phyloP scores from a whole-genome alignment of 2,888 invertebrate genomes.

The Lottia scabra region DNA sequence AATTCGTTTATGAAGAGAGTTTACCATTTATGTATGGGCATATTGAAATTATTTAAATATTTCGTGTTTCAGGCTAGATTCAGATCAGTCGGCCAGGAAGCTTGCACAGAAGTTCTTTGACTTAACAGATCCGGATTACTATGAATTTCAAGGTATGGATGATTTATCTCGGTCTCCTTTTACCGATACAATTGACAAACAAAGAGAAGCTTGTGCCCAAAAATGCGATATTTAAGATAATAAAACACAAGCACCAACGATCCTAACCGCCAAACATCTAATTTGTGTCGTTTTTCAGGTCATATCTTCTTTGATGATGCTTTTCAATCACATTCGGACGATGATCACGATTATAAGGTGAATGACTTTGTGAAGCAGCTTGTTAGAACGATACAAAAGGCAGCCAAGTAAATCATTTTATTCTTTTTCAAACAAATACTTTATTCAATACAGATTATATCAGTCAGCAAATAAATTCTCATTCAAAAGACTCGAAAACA shows the following conservation, averaged over 20 bases:
- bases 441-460: too few species aligned
- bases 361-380: constrained; percentile 95
- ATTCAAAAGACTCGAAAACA: too few species aligned
- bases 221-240: not conserved
- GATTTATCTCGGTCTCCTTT: not conserved
- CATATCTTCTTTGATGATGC: constrained; percentile 99
- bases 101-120: constrained; percentile 84
- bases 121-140: constrained; percentile 87
- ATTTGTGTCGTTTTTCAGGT: constrained; percentile 76
- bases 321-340: constrained; percentile 88
- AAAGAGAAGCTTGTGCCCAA: too few species aligned
- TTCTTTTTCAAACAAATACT: too few species aligned
- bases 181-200: not conserved
- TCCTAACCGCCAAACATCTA: too few species aligned
- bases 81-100: constrained; percentile 87
- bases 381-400: constrained; percentile 90
- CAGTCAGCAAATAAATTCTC: too few species aligned
- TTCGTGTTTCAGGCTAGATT: constrained; percentile 81
- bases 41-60: not conserved
- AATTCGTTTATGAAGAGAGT: too few species aligned
- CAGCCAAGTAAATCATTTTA: constrained; percentile 78
- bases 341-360: constrained; percentile 85
- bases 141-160: constrained; percentile 72
- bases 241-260: too few species aligned
- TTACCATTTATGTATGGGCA: too few species aligned